Conservation (phyloP, 2,113 vertebrate species). For the Dendropsophus ebraccatus region DNA sequence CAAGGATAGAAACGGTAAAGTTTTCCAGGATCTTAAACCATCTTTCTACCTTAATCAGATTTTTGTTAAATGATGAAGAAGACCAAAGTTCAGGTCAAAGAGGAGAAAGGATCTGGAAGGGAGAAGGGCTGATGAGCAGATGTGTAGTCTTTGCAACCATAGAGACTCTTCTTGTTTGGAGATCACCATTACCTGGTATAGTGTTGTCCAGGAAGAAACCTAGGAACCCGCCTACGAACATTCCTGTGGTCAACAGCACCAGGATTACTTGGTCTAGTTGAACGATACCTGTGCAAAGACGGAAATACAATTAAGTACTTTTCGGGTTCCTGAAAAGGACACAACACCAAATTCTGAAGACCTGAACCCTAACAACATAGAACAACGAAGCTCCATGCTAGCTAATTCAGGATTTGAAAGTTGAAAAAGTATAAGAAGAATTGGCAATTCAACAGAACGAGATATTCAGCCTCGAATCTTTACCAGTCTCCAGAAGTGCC, state of each 20-base stretch:
- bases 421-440: too few relatives aligned
- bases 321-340: not conserved
- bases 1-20: not conserved
- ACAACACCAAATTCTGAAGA: not conserved
- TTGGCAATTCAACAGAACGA: too few relatives aligned
- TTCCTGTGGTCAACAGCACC: constrained; percentile 92
- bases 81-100: too few relatives aligned
- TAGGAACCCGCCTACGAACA: constrained; percentile 94
- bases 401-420: too few relatives aligned
- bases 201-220: constrained; percentile 95
- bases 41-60: not conserved
- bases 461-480: not conserved
- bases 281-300: constrained; percentile 76
- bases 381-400: not conserved
- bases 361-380: not conserved
- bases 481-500: constrained; percentile 82
- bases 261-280: constrained; percentile 90
- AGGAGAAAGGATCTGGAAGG: too few relatives aligned
- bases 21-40: too few relatives aligned
- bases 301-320: constrained; percentile 6
- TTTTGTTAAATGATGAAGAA: not conserved
- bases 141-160: too few relatives aligned
- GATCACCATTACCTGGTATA: constrained; percentile 82
- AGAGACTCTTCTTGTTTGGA: too few relatives aligned
- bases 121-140: too few relatives aligned